Evolutionary conservation across 2,797 vertebrate species (phyloP).

Genomic region (Gymnoscopelus braueri): DNA sequence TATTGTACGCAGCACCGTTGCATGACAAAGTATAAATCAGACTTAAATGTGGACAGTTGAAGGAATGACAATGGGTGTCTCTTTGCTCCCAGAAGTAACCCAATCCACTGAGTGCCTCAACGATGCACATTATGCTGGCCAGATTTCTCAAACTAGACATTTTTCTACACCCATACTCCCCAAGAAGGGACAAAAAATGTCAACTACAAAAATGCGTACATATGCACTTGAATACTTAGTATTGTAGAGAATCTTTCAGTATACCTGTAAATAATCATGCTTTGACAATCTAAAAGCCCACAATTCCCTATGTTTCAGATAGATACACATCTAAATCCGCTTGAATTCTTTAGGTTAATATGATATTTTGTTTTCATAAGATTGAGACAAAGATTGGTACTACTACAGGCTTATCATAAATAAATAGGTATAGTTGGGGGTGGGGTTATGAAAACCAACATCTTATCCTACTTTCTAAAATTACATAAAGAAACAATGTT

Average conservation of each 20-base stretch:
- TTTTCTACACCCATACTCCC: slow-evolving; percentile 62
- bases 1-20: too few relatives aligned
- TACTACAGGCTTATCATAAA: not conserved
- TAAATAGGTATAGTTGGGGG: too few relatives aligned
- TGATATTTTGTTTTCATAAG: not conserved
- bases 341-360: not conserved
- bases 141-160: slow-evolving; percentile 87
- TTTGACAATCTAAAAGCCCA: not conserved
- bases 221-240: not conserved
- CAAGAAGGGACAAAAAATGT: slow-evolving; percentile 28
- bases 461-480: too few relatives aligned
- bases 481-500: too few relatives aligned
- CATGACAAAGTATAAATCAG: too few relatives aligned
- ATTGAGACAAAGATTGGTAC: not conserved
- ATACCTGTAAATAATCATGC: too few relatives aligned
- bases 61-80: slow-evolving; percentile 85
- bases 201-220: slow-evolving; percentile 15
- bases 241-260: too few relatives aligned
- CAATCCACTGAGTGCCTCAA: slow-evolving; percentile 85
- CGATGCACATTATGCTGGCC: slow-evolving; percentile 90
- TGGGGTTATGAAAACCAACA: too few relatives aligned
- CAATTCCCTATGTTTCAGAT: slow-evolving; percentile 3
- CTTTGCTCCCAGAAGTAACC: slow-evolving; percentile 78
- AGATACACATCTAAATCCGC: slow-evolving; percentile 12
- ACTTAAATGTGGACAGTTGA: slow-evolving; percentile 61